Base-by-base conservation (phyloP, 2,113 vertebrate species). In the Apistogramma diplotaenia region DNA sequence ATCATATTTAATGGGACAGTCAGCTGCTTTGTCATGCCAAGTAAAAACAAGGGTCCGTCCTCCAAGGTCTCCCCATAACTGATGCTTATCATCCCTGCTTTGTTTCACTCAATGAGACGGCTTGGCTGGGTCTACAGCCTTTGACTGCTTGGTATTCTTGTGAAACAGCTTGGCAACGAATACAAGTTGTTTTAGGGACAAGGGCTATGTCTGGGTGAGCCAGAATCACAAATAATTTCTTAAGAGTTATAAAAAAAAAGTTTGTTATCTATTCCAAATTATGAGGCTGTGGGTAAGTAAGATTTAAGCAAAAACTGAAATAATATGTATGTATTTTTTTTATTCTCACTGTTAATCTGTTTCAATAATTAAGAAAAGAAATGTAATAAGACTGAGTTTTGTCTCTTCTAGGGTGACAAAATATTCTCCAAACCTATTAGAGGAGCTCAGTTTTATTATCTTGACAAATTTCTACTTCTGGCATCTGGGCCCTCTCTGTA, bases 401-500 rank as follows among this genome's bases (percentile, higher is more conserved):
- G 13, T 88, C 60, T 55, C n/a, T 91, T 91, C 62, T 79, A 98
- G 97, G 94, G 90, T n/a, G 87, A 86, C 80, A 93, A 93, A 1
- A 82, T 77, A n/a, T 95, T 97, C 82, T 84, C 85, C 35, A 96
- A 91, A 88, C 85, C 94, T 6, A 80, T 96, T 25, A 81, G 60
- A 12, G 91, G 88, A 16, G 96, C 96, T 8, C 97, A 97, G 93
- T 98, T 98, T 91, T 98, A 97, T 91, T 97, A 96, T 79, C 83
- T 97, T 1, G 96, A 98, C 73, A 78, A 93, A 11, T 98, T 97
- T 89, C 78, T 98, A 43, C 86, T 98, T 55, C n/a, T 96, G 60
- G 94, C 94, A 11, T 96, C 94, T n/a, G 97, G 97, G 82, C 90
- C 94, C 4, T 95, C 95, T 73, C 81, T 97, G 12, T 91, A 94